Percentiles rank a stretch among this genome's conserved stretches.
Evolutionary conservation across 1,140 invertebrate genomes (phyloP).

Genomic region (Euborellia annulipes): DNA sequence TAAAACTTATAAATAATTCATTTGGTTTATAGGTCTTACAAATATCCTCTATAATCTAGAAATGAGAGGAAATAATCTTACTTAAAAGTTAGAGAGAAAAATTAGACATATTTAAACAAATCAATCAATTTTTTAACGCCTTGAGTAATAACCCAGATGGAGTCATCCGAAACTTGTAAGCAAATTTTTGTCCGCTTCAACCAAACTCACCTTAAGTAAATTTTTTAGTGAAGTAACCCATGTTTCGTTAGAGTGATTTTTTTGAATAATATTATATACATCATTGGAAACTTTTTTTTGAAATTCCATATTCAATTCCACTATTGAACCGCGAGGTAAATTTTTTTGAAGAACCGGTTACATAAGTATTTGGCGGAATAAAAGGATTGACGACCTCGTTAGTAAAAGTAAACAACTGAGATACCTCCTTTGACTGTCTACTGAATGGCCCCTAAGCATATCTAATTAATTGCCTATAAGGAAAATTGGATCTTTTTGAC

Average conservation of each 20-base stretch:
- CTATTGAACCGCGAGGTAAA: background rate
- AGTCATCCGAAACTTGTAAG: too few species aligned
- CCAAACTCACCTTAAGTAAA: constrained; percentile 17
- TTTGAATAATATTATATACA: background rate
- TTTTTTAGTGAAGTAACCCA: constrained; percentile 13
- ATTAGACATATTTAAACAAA: constrained; percentile 7
- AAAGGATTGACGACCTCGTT: too few species aligned
- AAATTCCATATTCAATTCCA: background rate
- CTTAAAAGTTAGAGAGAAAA: constrained; percentile 5
- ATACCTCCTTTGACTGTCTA: too few species aligned
- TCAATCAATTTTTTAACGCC: too few species aligned
- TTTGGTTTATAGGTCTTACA: constrained; percentile 38
- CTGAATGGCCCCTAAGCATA: too few species aligned
- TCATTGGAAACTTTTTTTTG: background rate
- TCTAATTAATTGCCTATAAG: too few species aligned
- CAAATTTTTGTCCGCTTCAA: too few species aligned
- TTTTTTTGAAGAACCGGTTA: constrained; percentile 21
- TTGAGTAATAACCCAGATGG: too few species aligned
- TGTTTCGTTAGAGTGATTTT: background rate
- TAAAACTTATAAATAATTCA: constrained; percentile 79
- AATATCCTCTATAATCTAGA: constrained; percentile 23
- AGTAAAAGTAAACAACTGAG: too few species aligned
- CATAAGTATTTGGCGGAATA: too few species aligned
- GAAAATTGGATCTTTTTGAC: too few species aligned
- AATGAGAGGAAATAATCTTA: constrained; percentile 12